phyloP scores from a whole-genome alignment of 2,888 invertebrate species.

The Eudasyphora cyanicolor region DNA sequence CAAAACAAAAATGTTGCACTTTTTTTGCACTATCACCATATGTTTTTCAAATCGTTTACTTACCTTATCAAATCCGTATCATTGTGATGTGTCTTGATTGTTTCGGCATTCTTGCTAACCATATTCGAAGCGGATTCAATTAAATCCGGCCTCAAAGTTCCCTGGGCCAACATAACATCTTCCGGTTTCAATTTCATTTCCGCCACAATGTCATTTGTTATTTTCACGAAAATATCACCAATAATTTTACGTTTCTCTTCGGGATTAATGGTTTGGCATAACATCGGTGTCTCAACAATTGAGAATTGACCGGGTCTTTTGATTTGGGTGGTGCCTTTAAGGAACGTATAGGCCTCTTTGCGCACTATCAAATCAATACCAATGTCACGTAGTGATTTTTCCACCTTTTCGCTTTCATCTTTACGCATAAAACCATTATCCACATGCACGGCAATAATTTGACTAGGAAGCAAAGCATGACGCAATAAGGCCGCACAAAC shows the following conservation, averaged over 20 bases:
- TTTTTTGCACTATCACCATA: too few species aligned
- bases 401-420: constrained; percentile 94
- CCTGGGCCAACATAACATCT: constrained; percentile 95
- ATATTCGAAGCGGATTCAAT: constrained; percentile 97
- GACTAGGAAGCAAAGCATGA: constrained; percentile 92
- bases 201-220: constrained; percentile 93
- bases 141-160: constrained; percentile 97
- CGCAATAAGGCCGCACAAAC: constrained; percentile 98
- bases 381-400: constrained; percentile 89
- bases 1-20: too few species aligned
- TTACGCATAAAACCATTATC: constrained; percentile 99
- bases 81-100: constrained; percentile 99
- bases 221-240: constrained; percentile 98
- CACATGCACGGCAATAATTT: constrained; percentile 97
- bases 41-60: background rate
- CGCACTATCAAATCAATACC: constrained; percentile 91
- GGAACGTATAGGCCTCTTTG: constrained; percentile 86
- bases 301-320: constrained; percentile 83
- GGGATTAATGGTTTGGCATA: constrained; percentile 93
- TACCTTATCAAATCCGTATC: constrained; percentile 96
- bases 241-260: constrained; percentile 99
- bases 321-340: constrained; percentile 91
- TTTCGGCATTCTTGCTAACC: constrained; percentile 93
- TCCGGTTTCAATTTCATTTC: constrained; percentile 94
- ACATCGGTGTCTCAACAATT: constrained; percentile 86